A percentile compares a stretch with the other conserved stretches of the same genome.
Conservation (phyloP, 1,140 invertebrate species). For the Cherax destructor region DNA sequence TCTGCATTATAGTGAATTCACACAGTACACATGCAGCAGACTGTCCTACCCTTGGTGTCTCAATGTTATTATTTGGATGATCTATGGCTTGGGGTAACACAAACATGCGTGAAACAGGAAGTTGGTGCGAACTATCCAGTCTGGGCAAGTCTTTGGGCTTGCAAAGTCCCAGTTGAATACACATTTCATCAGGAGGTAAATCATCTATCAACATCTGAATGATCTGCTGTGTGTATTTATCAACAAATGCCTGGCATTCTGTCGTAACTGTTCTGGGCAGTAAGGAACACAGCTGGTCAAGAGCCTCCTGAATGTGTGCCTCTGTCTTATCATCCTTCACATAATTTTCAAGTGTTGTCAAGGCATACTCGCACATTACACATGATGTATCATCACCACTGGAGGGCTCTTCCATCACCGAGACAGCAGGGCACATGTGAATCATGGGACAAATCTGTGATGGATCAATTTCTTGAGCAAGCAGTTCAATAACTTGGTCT, state of each 20-base stretch:
- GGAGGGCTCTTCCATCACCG: constrained; percentile 74
- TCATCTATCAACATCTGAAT: constrained; percentile 86
- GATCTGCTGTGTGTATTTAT: constrained; percentile 84
- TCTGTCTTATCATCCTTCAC: constrained; percentile 81
- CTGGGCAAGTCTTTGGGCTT: constrained; percentile 32
- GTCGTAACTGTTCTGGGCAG: constrained; percentile 80
- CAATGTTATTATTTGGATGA: not conserved
- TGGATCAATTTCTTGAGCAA: constrained; percentile 89
- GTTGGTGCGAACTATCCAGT: constrained; percentile 55
- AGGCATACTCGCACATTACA: constrained; percentile 88
- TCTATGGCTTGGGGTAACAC: constrained; percentile 1
- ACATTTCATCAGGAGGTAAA: constrained; percentile 86
- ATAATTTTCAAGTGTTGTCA: constrained; percentile 80
- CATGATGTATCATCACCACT: constrained; percentile 76
- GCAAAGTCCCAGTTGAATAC: constrained; percentile 82
- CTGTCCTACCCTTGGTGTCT: constrained; percentile 64
- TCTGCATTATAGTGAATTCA: constrained; percentile 83
- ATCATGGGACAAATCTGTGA: constrained; percentile 82
- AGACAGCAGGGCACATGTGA: constrained; percentile 77
- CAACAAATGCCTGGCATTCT: constrained; percentile 86
- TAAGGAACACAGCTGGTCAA: constrained; percentile 84
- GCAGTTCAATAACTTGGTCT: constrained; percentile 73
- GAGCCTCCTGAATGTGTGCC: constrained; percentile 82
- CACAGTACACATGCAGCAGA: constrained; percentile 81
- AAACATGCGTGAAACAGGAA: constrained; percentile 68